Evolutionary conservation across 1,140 invertebrate species (phyloP), one percentile per base, ranked within the genome.

Genomic region (Euwallacea similis): DNA sequence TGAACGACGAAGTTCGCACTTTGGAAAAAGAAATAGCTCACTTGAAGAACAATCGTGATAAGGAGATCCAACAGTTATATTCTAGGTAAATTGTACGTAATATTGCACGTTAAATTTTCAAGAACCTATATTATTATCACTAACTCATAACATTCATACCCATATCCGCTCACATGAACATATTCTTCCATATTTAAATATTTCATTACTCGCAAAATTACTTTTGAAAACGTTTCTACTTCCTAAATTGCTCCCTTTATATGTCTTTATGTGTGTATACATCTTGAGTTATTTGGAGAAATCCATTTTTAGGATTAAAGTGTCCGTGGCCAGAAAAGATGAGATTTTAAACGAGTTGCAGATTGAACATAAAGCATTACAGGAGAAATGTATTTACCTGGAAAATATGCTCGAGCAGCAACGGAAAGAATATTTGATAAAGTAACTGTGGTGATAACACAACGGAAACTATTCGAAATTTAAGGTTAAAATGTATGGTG

Each of bases 361-460:
- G 41, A 86, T 88, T 21, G 89, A 93, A 77, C 84, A 88, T 42
- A 85, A 87, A 60, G 87, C 87, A 11, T 81, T 89, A 42, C 84
- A 89, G 66, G 87, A 90, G 76, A 90, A 89, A 76, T 91, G 91
- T 74, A 83, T 88, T 8, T 86, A 92, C 69, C 80, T 94, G 54
- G 91, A 94, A 78, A 88, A 88, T 72, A 86, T 93, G 65, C 79
- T 93, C 63, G 87, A 92, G 74, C 88, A 91, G 71, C 90, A 93
- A 79, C 84, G 91, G 46, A 90, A 89, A 59, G 78, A 80, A 56
- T 79, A 77, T 73, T 62, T 79, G 44, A 77, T 80, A 6, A 79
- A 79, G 46, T 50, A 13, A 50, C 21, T 33, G 21, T 33, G 21
- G 21, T 33, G 21, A 33, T 33, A 33, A 33, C 21, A 33, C 21